Base-by-base conservation (phyloP, 2,888 invertebrate genomes). In the Cyclophora punctaria region DNA sequence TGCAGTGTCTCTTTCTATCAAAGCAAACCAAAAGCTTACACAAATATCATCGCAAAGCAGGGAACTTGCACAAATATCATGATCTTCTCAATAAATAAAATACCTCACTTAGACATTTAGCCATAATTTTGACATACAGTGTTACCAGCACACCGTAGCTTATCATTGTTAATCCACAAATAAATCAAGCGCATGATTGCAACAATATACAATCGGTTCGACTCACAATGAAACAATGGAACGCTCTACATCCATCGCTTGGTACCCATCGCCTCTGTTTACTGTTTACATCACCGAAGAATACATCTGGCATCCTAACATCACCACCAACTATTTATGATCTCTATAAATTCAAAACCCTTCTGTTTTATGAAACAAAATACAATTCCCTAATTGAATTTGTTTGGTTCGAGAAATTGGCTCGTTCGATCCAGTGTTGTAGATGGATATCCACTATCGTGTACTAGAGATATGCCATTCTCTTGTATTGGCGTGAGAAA, bases 351-450 rank as follows among this genome's bases (percentile, higher is more conserved):
- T 80, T 76, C 67, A 68, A 59, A 57, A 68, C 71, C 68, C 68
- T 73, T 70, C 71, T 74, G 74, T 72, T 75, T 71, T 69, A 68
- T 74, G 68, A 70, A 77, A 70, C 76, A 81, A 73, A 76, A 76
- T 78, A 77, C 78, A 79, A 79, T 79, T 79, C 66, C 77, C 78
- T 86, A 85, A 86, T 85, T 84, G 83, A 85, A 85, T 83, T 81
- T 78, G 80, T 83, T 78, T 80, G 83, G 82, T 82, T 70, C 75
- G 80, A 83, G 20, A 84, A 84, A 86, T 85, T 85, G 81, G 78
- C 74, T 82, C 75, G 73, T 78, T 73, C 78, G 78, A 78, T 77
- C 70, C 71, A 68, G 7, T 5, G 70, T 67, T 64, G 59, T n/a
- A 49, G 20, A 20, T 20, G 20, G 20, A 20, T 20, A 20, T 2